Evolutionary conservation across 92 coral and sea anemone genomes (phyloP).

Genomic region (Nematostella vectensis): DNA sequence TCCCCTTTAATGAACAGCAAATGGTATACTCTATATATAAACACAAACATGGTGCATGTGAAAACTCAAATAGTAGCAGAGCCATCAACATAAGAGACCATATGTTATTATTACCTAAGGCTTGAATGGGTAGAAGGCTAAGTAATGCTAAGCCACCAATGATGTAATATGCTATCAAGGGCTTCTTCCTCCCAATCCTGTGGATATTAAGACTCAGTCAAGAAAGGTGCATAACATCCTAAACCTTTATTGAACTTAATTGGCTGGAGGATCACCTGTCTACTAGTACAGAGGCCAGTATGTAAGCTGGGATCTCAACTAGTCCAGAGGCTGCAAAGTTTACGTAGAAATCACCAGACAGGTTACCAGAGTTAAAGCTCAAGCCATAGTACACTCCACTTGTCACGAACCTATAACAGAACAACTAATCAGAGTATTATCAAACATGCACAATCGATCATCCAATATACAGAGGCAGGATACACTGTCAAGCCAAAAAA

Average conservation of each 20-base stretch:
- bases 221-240: too few relatives aligned
- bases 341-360: conserved; percentile 84
- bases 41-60: too few relatives aligned
- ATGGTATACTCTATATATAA: too few relatives aligned
- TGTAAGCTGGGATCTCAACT: conserved; percentile 94
- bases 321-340: conserved; percentile 88
- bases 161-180: conserved; percentile 55
- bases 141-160: conserved; percentile 82
- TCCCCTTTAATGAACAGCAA: too few relatives aligned
- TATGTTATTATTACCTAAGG: conserved; percentile 73
- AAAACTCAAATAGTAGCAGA: too few relatives aligned
- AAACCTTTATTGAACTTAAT: too few relatives aligned
- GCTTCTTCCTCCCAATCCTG: conserved; percentile 85
- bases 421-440: background rate
- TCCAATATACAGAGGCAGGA: background rate
- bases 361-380: conserved; percentile 87
- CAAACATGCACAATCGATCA: too few relatives aligned
- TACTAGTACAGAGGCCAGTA: conserved; percentile 71
- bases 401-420: conserved; percentile 55
- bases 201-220: too few relatives aligned
- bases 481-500: background rate
- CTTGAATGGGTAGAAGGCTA: conserved; percentile 71
- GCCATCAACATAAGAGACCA: too few relatives aligned
- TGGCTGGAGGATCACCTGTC: conserved; percentile 79
- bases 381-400: conserved; percentile 93